Evolutionary conservation across 2,797 vertebrate species (phyloP).

Genomic region (Acanthurus lineatus): DNA sequence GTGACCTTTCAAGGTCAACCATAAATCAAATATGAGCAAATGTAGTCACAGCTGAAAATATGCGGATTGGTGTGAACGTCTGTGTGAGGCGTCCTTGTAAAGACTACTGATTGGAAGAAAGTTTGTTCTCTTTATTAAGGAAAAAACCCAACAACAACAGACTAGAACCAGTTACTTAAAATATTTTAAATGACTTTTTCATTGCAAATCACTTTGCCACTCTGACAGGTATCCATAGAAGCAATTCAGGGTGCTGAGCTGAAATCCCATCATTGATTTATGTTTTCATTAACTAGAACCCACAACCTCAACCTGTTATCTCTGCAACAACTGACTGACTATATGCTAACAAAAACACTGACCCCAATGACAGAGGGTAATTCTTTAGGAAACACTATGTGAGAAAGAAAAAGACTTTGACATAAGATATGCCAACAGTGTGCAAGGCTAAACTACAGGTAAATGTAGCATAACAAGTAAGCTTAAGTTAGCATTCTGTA

Average conservation of each 20-base stretch:
- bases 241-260: neutral
- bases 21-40: conserved; percentile 61
- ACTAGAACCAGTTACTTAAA: neutral
- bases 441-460: neutral
- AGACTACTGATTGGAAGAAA: neutral
- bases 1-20: conserved; percentile 64
- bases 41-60: conserved; percentile 51
- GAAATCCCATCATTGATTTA: neutral
- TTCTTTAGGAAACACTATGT: neutral
- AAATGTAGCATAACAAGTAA: neutral
- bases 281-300: neutral
- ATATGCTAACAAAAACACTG: neutral
- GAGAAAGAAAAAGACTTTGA: neutral
- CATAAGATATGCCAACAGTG: neutral
- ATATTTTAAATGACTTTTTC: neutral
- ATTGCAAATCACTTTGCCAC: neutral
- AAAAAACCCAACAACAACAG: neutral
- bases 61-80: conserved; percentile 2
- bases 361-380: neutral
- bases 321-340: neutral
- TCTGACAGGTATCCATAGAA: neutral
- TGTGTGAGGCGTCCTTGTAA: conserved; percentile 23
- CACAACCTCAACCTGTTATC: neutral
- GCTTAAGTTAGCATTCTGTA: neutral
- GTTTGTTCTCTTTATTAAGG: neutral